Base-by-base conservation (phyloP, 2,797 vertebrate species). In the Ptychobarbus kaznakovi region DNA sequence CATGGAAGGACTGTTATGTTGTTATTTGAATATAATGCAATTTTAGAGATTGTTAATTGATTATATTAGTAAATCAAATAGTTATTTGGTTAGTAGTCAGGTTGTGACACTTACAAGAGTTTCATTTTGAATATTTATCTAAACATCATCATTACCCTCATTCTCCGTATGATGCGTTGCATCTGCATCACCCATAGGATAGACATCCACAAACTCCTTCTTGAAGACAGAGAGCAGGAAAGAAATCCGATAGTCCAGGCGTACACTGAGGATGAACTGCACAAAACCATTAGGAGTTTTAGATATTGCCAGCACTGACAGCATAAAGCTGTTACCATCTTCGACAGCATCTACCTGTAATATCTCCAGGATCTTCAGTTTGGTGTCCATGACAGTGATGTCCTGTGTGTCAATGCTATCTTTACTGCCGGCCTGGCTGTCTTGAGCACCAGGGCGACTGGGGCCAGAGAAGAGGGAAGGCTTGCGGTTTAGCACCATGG, bases 171-270 rank as follows among this genome's bases (percentile, higher is more conserved):
- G 95, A 8, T 97, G 97, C 0, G 97, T 98, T 86, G 98, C 97
- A 0, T 99, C 98, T 0, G 97, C 97, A 0, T 97, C 96, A 76
- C 95, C 97, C 97, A 98, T 98, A 8, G 97, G 97, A 81, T 97
- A 98, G 89, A 98, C 96, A 6, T 98, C 98, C 87, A 97, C 97
- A 92, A 99, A 99, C 92, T 99, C 97, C 92, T 99, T 99, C 94
- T 99, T 99, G 89, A 99, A 99, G 85, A 98, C 96, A 0, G 98
- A 99, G n/a, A 99, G 96, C 92, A 99, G 93, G 93, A 97, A 99
- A 88, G 98, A 99, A 79, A 97, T 96, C 80, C 97, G 95, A 91
- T 99, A 99, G 92, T 99, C 98, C 91, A 99, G 93, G 1, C 98
- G 96, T 11, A 99, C 98, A 0, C 98, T 99, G 84, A 96, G 93